Conservation (phyloP, 1,140 invertebrate species). For the Aphis gossypii region DNA sequence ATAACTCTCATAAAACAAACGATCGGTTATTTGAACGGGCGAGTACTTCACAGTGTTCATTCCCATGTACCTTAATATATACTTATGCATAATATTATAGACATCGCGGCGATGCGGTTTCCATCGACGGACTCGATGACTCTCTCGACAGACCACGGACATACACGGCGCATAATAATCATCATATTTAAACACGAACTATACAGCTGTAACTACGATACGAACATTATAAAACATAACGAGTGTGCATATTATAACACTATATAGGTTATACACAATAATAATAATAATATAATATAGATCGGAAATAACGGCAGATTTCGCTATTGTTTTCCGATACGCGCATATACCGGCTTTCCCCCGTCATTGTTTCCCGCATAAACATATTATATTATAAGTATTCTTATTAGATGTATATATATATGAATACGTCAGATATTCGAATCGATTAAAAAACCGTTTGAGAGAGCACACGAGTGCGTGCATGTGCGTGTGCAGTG, state of each 20-base stretch:
- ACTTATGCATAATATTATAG: not conserved
- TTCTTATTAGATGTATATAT: not conserved
- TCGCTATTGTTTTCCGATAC: not conserved
- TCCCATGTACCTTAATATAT: not conserved
- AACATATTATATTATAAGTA: not conserved
- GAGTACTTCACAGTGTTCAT: not conserved
- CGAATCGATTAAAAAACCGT: constrained; percentile 55
- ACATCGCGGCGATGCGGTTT: not conserved
- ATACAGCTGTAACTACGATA: not conserved
- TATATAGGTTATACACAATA: not conserved
- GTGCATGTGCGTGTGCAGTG: not conserved
- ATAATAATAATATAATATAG: not conserved
- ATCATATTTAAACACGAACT: not conserved
- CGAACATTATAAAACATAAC: not conserved
- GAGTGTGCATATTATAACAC: not conserved
- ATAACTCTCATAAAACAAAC: not conserved
- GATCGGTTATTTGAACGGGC: not conserved
- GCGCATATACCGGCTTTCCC: not conserved
- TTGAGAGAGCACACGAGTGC: not conserved
- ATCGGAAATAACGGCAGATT: constrained; percentile 43
- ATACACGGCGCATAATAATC: not conserved
- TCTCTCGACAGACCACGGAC: not conserved
- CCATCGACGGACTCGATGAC: not conserved
- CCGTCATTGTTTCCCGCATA: constrained; percentile 8
- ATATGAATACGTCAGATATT: not conserved